Conservation (phyloP, 1,140 invertebrate genomes). For the Drosophila sechellia region DNA sequence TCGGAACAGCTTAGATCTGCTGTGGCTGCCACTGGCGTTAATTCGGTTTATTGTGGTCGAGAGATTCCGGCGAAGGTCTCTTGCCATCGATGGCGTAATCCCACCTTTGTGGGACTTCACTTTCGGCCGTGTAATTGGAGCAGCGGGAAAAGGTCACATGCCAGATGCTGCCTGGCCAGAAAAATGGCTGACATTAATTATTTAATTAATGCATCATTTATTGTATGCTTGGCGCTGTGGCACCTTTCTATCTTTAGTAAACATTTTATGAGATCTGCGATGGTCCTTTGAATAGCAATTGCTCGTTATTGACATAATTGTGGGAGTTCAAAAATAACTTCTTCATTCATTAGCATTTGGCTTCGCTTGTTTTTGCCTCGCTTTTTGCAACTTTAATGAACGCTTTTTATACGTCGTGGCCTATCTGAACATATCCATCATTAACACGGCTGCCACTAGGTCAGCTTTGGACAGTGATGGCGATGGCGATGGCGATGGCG, state of each 20-base stretch:
- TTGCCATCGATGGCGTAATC: conserved; percentile 64
- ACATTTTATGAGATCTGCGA: not conserved
- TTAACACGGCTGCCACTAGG: conserved; percentile 75
- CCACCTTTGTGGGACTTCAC: conserved; percentile 29
- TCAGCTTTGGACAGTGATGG: conserved; percentile 51
- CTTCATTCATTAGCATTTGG: conserved; percentile 30
- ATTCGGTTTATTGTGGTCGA: conserved; percentile 73
- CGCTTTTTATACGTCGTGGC: conserved; percentile 54
- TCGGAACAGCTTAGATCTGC: conserved; percentile 72
- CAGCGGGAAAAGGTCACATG: conserved; percentile 35
- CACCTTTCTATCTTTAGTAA: no score
- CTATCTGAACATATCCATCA: conserved; percentile 75
- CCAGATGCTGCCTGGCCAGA: not conserved
- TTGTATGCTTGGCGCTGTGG: no score
- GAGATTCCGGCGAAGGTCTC: conserved; percentile 62
- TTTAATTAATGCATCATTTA: not conserved
- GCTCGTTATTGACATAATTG: conserved; percentile 3
- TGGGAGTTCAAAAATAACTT: conserved; percentile 19
- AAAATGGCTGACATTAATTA: not conserved
- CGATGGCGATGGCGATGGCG: conserved; percentile 55
- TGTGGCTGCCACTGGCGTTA: conserved; percentile 63
- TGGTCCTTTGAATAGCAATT: not conserved
- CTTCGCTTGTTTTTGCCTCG: conserved; percentile 23
- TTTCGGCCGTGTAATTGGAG: conserved; percentile 51
- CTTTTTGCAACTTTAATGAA: conserved; percentile 71